Conservation (phyloP, 2,888 invertebrate species). For the Scaptomyza cyrtandrae region DNA sequence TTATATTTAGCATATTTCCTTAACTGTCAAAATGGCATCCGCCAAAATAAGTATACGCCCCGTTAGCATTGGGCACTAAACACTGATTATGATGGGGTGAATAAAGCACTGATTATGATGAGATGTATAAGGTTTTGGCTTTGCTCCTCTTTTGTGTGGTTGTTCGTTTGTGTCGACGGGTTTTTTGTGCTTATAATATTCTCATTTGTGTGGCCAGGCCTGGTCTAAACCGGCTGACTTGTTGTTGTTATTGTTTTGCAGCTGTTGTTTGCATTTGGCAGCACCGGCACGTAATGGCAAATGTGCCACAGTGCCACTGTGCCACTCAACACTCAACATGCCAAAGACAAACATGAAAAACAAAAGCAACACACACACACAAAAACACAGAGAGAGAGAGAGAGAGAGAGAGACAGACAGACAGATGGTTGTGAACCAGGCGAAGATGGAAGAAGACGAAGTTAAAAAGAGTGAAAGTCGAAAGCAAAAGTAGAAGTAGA, state of each 20-base stretch:
- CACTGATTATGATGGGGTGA: neutral
- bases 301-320: conserved; percentile 59
- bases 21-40: neutral
- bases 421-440: conserved; percentile 1
- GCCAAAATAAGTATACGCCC: neutral
- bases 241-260: conserved; percentile 27
- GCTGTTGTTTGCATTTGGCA: conserved; percentile 54
- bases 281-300: conserved; percentile 46
- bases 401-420: neutral
- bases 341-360: conserved; percentile 64
- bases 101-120: conserved; percentile 1
- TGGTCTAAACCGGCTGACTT: neutral
- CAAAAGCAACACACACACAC: conserved; percentile 16
- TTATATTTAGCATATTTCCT: too few relatives aligned
- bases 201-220: neutral
- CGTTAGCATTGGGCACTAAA: neutral
- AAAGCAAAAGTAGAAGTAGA: conserved; percentile 27
- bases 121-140: conserved; percentile 1
- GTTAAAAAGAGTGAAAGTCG: conserved; percentile 7
- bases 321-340: conserved; percentile 68
- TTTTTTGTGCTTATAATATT: neutral
- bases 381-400: neutral
- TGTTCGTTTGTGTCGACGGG: neutral
- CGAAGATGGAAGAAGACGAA: neutral
- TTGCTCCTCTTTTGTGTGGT: neutral